Percentiles rank a stretch among this genome's conserved stretches.
Evolutionary conservation across 2,888 invertebrate species (phyloP).

Genomic region (Carpatolechia fugitivella): DNA sequence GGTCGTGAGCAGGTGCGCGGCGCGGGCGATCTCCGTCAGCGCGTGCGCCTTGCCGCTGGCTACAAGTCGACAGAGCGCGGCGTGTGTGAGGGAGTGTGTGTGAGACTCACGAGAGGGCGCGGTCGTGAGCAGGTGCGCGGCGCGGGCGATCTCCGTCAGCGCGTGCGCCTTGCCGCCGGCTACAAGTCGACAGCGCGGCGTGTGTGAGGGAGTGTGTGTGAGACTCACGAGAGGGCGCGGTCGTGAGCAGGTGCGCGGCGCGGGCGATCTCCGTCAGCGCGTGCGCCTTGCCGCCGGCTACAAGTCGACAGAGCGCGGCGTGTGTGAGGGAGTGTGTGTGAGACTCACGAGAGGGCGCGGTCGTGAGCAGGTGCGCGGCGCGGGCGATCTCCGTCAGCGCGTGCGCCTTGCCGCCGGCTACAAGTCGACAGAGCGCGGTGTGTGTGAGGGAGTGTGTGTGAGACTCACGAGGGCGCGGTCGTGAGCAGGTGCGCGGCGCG

Average conservation of each 20-base stretch:
- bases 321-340: slow-evolving; percentile 89
- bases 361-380: no score
- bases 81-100: slow-evolving; percentile 76
- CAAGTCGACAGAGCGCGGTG: slow-evolving; percentile 13
- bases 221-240: slow-evolving; percentile 25
- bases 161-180: no score
- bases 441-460: no score
- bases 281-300: slow-evolving; percentile 96
- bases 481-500: no score
- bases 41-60: slow-evolving; percentile 80
- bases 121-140: no score
- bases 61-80: slow-evolving; percentile 97
- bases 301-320: slow-evolving; percentile 97
- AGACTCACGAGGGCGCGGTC: not conserved
- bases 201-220: no score
- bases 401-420: slow-evolving; percentile 46
- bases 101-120: no score
- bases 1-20: slow-evolving; percentile 81
- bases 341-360: no score
- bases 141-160: no score
- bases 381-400: slow-evolving; percentile 82
- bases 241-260: slow-evolving; percentile 48
- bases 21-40: slow-evolving; percentile 94
- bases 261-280: slow-evolving; percentile 88
- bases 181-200: no score